Conservation (phyloP, 1,140 invertebrate species). For the Octopus bimaculoides region DNA sequence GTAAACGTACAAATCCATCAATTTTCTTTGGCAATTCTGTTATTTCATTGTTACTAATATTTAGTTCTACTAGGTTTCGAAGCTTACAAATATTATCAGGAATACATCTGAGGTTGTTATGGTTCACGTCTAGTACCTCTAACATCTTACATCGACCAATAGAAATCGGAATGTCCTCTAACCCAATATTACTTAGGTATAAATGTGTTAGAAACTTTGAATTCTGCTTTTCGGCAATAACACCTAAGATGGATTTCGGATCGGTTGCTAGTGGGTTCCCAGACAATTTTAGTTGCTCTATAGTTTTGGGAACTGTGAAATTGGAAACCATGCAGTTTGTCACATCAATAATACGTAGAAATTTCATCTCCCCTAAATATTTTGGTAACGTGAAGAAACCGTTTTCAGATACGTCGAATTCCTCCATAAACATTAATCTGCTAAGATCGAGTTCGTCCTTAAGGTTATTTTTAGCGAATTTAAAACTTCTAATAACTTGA, state of each 20-base stretch:
- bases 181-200: conserved; percentile 38
- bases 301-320: conserved; percentile 41
- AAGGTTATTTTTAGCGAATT: conserved; percentile 46
- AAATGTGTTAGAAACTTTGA: conserved; percentile 37
- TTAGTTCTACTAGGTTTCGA: conserved; percentile 36
- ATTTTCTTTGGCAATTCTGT: conserved; percentile 35
- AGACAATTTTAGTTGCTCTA: conserved; percentile 40
- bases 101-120: conserved; percentile 40
- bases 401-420: conserved; percentile 34
- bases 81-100: conserved; percentile 42
- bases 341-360: conserved; percentile 39
- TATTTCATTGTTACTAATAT: conserved; percentile 41
- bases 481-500: conserved; percentile 40
- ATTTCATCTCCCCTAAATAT: conserved; percentile 33
- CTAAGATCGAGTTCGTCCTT: conserved; percentile 40
- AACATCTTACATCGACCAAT: conserved; percentile 39
- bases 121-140: conserved; percentile 32
- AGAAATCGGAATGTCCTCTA: conserved; percentile 43
- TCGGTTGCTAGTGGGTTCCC: conserved; percentile 44
- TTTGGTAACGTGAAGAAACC: conserved; percentile 42
- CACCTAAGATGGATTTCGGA: conserved; percentile 31
- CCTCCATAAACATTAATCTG: conserved; percentile 33
- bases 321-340: conserved; percentile 42
- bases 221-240: conserved; percentile 35
- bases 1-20: conserved; percentile 34